phyloP scores from a whole-genome alignment of 2,888 invertebrate genomes.

The Cylindroiulus punctatus region DNA sequence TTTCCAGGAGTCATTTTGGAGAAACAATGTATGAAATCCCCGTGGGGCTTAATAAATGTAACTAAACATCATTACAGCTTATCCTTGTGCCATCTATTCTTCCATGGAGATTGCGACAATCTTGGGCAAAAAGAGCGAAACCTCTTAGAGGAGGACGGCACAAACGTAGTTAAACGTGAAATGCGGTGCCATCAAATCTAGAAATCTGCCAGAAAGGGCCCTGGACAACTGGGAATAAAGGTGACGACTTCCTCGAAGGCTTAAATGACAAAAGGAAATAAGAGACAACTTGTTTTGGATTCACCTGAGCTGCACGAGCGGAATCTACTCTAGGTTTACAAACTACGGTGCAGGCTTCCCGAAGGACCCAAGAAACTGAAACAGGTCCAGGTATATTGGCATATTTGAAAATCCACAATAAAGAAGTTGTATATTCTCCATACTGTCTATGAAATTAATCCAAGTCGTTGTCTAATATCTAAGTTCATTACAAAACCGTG shows the following conservation, averaged over 20 bases:
- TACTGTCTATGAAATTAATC: too few relatives aligned
- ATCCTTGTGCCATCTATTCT: slow-evolving; percentile 29
- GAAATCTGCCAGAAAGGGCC: background rate
- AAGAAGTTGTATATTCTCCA: too few relatives aligned
- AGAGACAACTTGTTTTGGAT: slow-evolving; percentile 1
- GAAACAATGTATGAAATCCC: slow-evolving; percentile 42
- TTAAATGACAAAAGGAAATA: background rate
- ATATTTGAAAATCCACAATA: too few relatives aligned
- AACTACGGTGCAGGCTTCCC: too few relatives aligned
- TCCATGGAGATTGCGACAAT: slow-evolving; percentile 22
- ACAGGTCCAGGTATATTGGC: too few relatives aligned
- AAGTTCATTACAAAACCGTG: too few relatives aligned
- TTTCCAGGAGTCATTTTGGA: background rate
- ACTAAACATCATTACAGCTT: slow-evolving; percentile 38
- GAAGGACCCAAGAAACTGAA: too few relatives aligned
- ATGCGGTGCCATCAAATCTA: slow-evolving; percentile 33
- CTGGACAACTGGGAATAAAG: slow-evolving; percentile 38
- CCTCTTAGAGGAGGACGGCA: background rate
- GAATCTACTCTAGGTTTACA: too few relatives aligned
- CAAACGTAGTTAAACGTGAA: background rate
- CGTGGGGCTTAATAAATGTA: slow-evolving; percentile 26
- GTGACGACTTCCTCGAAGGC: background rate
- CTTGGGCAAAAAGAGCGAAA: slow-evolving; percentile 1
- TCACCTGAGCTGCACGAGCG: background rate
- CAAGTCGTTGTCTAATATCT: too few relatives aligned